Evolutionary conservation across 2,888 invertebrate species (phyloP), one percentile per base, ranked within the genome.

Genomic region (Leptogaster cylindrica): DNA sequence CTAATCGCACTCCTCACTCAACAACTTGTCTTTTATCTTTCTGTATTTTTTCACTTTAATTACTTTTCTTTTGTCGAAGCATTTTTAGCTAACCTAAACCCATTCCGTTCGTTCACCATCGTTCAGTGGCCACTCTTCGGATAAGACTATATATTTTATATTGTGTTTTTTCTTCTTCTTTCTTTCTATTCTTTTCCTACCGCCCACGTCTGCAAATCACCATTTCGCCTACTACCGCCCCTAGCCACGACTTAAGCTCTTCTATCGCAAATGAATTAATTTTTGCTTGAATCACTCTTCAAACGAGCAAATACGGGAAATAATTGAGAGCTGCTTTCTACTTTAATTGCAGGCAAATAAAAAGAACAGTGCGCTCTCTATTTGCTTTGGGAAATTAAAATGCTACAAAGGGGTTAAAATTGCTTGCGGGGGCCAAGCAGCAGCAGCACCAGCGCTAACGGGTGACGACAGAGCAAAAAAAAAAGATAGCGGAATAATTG

Each of bases 291-390:
- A 55, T 55, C 39, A 55, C 55, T 55, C 55, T 55, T 55, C 55
- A 55, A 55, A 55, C 55, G 55, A 55, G 55, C 55, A 55, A 55
- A 55, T 55, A 55, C 55, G 55, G 55, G 55, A 55, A 55, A 55
- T 55, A 55, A 55, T 55, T 55, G 55, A 55, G 55, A 55, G 39
- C 25, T 36, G 55, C 36, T 55, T 55, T 55, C 55, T 36, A 33
- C 12, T 36, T 55, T 36, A 55, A 55, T 55, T 55, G 55, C 55
- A 55, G 39, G 55, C 55, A 55, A 55, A 55, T 55, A 55, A 55
- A 55, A 55, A 55, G 55, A 55, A 23, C 55, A 55, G 55, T n/a
- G n/a, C n/a, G n/a, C 31, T n/a, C 31, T 36, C 36, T 55, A 36
- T 55, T 55, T 55, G 55, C 36, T 55, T 39, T 55, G 55, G 55